Evolutionary conservation across 2,888 invertebrate genomes (phyloP).

Genomic region (Ischnura elegans): DNA sequence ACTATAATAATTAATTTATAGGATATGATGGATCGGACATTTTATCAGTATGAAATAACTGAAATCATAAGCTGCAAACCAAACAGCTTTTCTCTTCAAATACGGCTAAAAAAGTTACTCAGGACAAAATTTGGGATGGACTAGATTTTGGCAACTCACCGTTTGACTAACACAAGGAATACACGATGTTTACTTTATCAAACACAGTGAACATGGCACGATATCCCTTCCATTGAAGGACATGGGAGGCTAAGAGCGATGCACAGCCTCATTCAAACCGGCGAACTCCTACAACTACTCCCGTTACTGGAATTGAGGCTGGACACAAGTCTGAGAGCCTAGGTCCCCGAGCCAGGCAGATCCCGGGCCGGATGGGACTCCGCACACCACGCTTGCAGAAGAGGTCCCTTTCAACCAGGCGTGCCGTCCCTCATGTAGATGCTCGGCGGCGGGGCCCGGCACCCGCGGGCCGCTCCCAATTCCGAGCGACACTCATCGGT

Average conservation of each 20-base stretch:
- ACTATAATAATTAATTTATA: not conserved
- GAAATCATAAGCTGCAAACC: not conserved
- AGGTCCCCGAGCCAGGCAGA: not conserved
- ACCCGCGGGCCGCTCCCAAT: not conserved
- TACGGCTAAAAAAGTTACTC: not conserved
- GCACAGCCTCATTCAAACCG: not conserved
- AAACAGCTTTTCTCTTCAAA: not conserved
- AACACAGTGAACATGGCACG: not conserved
- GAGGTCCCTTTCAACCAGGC: not conserved
- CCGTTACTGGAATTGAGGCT: not conserved
- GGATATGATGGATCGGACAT: not conserved
- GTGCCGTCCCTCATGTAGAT: not conserved
- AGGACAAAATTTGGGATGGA: conserved; percentile 2
- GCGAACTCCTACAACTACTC: not conserved
- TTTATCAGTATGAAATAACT: not conserved
- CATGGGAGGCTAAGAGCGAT: not conserved
- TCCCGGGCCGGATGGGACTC: not conserved
- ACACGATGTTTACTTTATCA: not conserved
- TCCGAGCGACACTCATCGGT: not conserved
- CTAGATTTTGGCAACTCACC: conserved; percentile 31
- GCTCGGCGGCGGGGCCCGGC: not conserved
- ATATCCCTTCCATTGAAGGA: not conserved
- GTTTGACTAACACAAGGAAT: not conserved
- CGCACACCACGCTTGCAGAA: not conserved
- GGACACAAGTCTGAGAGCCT: not conserved